Percentiles rank a stretch among this genome's conserved stretches.
These are phyloP conservation scores for Lagorchestes hirsutus DNA, from an alignment of 2,797 vertebrate species.

Conservation along the genomic window DNA sequence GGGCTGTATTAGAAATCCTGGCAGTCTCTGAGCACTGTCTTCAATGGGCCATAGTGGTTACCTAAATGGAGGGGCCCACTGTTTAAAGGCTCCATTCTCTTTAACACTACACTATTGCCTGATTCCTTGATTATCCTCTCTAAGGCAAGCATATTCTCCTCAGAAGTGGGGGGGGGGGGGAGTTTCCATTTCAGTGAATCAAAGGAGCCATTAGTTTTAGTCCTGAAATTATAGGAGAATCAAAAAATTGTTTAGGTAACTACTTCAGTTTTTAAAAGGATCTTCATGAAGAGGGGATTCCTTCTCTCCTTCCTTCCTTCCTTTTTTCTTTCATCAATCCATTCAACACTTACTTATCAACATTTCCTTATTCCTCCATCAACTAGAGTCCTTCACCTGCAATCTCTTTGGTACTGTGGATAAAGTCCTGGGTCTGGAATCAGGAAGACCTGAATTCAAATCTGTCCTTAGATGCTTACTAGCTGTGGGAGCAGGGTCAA, in stretches of 20 bases:
- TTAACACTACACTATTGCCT: not conserved
- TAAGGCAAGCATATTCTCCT: not conserved
- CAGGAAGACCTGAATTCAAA: not conserved
- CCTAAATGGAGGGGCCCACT: not conserved
- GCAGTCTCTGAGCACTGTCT: no score
- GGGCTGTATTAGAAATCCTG: not conserved
- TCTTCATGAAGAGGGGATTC: not conserved
- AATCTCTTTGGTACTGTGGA: not conserved
- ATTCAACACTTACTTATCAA: not conserved
- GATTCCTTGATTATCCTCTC: not conserved
- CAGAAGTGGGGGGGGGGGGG: not conserved
- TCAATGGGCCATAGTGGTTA: not conserved
- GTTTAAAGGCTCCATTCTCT: not conserved
- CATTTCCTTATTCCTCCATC: not conserved
- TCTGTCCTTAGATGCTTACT: not conserved
- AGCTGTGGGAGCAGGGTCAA: not conserved
- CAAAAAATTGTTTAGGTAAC: not conserved
- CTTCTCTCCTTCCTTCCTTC: no score
- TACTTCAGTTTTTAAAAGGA: not conserved
- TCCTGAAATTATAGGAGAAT: not conserved
- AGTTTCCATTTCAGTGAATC: not conserved
- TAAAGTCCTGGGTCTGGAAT: not conserved
- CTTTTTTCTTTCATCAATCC: not conserved
- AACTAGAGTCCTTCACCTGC: not conserved
- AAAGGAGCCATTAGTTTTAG: conserved; percentile 12